phyloP scores from a whole-genome alignment of 1,140 invertebrate genomes.

The Scaptodrosophila lebanonensis region DNA sequence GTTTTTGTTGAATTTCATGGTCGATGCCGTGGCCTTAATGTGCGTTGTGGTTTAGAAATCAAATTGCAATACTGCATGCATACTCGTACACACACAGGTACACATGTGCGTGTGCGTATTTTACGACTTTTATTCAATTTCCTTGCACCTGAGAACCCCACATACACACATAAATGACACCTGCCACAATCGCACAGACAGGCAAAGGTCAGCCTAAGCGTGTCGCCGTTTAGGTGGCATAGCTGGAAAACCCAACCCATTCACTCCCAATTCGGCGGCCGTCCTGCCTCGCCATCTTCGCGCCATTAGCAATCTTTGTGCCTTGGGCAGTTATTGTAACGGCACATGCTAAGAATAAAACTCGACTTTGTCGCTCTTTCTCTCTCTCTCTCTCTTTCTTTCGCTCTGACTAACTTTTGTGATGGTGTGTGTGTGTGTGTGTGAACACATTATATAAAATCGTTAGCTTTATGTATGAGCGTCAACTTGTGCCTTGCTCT shows the following conservation, averaged over 20 bases:
- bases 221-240: not conserved
- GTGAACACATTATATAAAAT: conserved; percentile 52
- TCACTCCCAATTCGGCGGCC: not conserved
- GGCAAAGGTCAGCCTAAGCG: conserved; percentile 4
- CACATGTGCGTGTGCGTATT: too few species aligned
- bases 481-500: too few species aligned
- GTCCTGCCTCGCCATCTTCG: not conserved
- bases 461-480: conserved; percentile 49
- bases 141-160: not conserved
- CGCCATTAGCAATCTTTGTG: not conserved
- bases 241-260: conserved; percentile 4
- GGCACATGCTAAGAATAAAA: conserved; percentile 57
- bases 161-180: not conserved
- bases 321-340: conserved; percentile 43
- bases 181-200: not conserved
- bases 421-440: conserved; percentile 11
- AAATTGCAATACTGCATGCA: too few species aligned
- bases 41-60: too few species aligned
- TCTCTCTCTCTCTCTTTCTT: too few species aligned
- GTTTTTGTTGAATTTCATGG: too few species aligned
- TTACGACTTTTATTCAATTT: too few species aligned
- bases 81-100: too few species aligned
- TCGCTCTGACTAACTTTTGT: too few species aligned
- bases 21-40: too few species aligned
- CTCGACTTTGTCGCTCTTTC: conserved; percentile 13